phyloP scores from a whole-genome alignment of 1,140 invertebrate genomes.

The Oryctes rhinoceros region DNA sequence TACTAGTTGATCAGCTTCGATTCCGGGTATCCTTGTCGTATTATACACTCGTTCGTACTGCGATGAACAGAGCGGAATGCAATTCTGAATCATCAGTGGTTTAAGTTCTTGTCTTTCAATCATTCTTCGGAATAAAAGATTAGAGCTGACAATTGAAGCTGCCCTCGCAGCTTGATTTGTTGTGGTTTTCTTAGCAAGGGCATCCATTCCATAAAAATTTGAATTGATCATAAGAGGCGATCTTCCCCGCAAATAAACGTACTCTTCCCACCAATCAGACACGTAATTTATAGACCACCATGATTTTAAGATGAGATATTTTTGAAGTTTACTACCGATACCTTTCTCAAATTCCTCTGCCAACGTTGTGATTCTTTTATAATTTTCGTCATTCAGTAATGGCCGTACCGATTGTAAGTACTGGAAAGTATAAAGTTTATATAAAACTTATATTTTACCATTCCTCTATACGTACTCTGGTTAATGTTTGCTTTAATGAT shows the following conservation, averaged over 20 bases:
- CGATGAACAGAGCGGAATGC: constrained; percentile 96
- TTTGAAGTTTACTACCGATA: constrained; percentile 91
- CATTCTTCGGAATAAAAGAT: constrained; percentile 85
- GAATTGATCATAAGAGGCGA: constrained; percentile 95
- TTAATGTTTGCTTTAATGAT: constrained; percentile 85
- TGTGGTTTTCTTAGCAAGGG: constrained; percentile 86
- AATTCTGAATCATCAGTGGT: constrained; percentile 88
- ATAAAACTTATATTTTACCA: constrained; percentile 10
- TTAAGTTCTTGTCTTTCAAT: constrained; percentile 94
- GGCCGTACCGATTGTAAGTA: constrained; percentile 92
- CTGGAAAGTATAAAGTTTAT: constrained; percentile 62
- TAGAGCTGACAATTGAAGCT: constrained; percentile 84
- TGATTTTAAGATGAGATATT: constrained; percentile 93
- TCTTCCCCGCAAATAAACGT: constrained; percentile 93
- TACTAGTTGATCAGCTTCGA: constrained; percentile 88
- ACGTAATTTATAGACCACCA: constrained; percentile 96
- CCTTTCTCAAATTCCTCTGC: constrained; percentile 91
- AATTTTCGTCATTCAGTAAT: constrained; percentile 86
- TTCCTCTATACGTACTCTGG: constrained; percentile 73
- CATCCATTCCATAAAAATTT: constrained; percentile 98
- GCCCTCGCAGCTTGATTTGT: constrained; percentile 88
- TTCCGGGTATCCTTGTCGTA: constrained; percentile 92
- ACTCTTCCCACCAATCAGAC: constrained; percentile 99
- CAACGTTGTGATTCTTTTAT: constrained; percentile 82
- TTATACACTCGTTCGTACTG: constrained; percentile 98